phyloP scores from a whole-genome alignment of 2,888 invertebrate genomes.

The Pachycephus smyrnensis region DNA sequence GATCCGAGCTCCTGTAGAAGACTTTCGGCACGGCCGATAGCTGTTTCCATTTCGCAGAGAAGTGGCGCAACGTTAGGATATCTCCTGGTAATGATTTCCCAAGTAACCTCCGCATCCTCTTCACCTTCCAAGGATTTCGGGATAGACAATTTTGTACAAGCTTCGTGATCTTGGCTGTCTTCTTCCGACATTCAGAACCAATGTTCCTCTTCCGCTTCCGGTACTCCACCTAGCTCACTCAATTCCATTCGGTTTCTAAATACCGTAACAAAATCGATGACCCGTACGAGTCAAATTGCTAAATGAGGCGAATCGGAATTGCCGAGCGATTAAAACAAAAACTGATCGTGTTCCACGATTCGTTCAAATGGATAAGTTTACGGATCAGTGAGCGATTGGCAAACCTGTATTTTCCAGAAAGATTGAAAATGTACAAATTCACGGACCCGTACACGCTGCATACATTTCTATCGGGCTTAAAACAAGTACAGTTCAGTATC shows the following conservation, averaged over 20 bases:
- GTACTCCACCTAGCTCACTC: constrained; percentile 6
- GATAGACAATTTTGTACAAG: constrained; percentile 6
- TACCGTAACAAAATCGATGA: not conserved
- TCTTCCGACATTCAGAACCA: constrained; percentile 22
- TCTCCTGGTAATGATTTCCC: constrained; percentile 49
- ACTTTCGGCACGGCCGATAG: constrained; percentile 50
- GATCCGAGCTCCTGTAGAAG: constrained; percentile 42
- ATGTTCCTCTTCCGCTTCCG: not conserved
- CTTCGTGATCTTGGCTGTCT: not conserved
- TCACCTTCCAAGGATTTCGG: constrained; percentile 17
- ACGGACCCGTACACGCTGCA: not conserved
- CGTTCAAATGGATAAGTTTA: not conserved
- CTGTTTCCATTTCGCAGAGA: constrained; percentile 50
- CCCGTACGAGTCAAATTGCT: not conserved
- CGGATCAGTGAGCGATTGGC: not conserved
- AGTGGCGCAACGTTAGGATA: constrained; percentile 55
- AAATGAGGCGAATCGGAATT: not conserved
- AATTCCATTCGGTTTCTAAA: constrained; percentile 16
- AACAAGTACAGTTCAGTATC: not conserved
- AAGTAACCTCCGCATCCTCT: constrained; percentile 30
- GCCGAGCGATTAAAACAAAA: not conserved
- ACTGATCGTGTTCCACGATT: not conserved
- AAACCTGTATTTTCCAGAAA: constrained; percentile 4
- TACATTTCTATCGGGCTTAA: not conserved
- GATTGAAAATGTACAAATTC: constrained; percentile 3